Base-by-base conservation (phyloP, 2,113 vertebrate species). In the Sialia sialis region DNA sequence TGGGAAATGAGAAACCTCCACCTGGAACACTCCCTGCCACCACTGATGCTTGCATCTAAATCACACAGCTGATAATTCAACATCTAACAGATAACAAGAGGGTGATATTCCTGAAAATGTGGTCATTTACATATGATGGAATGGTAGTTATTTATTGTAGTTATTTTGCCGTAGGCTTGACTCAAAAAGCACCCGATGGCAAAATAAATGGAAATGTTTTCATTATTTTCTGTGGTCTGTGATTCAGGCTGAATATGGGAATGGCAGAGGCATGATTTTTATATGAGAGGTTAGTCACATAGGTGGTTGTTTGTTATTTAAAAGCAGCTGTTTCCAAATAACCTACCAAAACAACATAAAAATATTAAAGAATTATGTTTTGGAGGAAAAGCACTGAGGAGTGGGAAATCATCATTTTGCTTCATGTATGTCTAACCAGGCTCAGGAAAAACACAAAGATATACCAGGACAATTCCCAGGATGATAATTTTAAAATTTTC, bases 61-160 rank as follows among this genome's bases (percentile, higher is more conserved):
- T 44, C 34, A 34, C 9, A 2, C 20, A 30, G 0, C 18, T 43
- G 3, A 11, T 64, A 23, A 18, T 36, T 56, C 7, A 39, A 2
- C 9, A 4, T 26, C 44, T 30, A 34, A n/a, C 16, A 54, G 27
- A 21, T 19, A 32, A 13, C 14, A 32, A 2, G 34, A 41, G 32
- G 58, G 26, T 34, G 58, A 4, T 16, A 13, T 32, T 20, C 20
- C 25, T 84, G 32, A 67, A 67, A 81, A 39, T 21, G 19, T 34
- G 46, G 8, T 32, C 27, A 19, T 70, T 62, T 19, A 3, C 6
- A 5, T 29, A 3, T 22, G 56, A 13, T 8, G 2, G 46, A 54
- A 56, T 4, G 36, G 44, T 51, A n/a, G 25, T 34, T 77, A 26
- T 23, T 58, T 32, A 38, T 12, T 29, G 63, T 60, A 43, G 32